A percentile compares a stretch with the other conserved stretches of the same genome.
phyloP scores from a whole-genome alignment of 2,888 invertebrate species.

The Acleris emargana region DNA sequence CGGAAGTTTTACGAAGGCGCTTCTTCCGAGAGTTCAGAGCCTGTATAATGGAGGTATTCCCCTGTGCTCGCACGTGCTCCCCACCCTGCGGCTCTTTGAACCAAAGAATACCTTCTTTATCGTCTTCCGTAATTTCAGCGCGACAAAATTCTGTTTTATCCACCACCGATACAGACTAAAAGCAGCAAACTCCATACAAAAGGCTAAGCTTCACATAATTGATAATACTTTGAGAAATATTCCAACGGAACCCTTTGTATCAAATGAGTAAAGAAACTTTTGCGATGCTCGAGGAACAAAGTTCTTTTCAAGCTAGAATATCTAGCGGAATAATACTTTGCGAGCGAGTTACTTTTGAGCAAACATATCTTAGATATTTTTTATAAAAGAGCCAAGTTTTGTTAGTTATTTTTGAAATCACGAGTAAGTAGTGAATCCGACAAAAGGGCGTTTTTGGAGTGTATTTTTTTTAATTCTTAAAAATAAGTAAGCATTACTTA shows the following conservation, averaged over 20 bases:
- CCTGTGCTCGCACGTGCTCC: neutral
- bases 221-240: neutral
- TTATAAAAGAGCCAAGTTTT: too few relatives aligned
- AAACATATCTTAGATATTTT: neutral
- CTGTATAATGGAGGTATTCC: slow-evolving; percentile 25
- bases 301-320: slow-evolving; percentile 1
- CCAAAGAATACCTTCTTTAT: slow-evolving; percentile 10
- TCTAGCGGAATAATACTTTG: slow-evolving; percentile 3
- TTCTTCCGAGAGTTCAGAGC: slow-evolving; percentile 11
- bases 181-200: slow-evolving; percentile 1
- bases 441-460: too few relatives aligned
- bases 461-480: too few relatives aligned
- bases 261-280: neutral
- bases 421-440: too few relatives aligned
- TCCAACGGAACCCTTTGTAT: neutral
- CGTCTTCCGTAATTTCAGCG: slow-evolving; percentile 17
- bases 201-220: neutral
- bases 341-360: slow-evolving; percentile 12
- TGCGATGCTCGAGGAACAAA: neutral
- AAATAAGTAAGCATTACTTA: too few relatives aligned
- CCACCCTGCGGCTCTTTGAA: slow-evolving; percentile 10
- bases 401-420: too few relatives aligned
- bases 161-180: slow-evolving; percentile 8
- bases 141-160: slow-evolving; percentile 1
- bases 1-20: slow-evolving; percentile 13